Evolutionary conservation across 2,113 vertebrate genomes (phyloP).

Genomic region (Lasiurus cinereus): DNA sequence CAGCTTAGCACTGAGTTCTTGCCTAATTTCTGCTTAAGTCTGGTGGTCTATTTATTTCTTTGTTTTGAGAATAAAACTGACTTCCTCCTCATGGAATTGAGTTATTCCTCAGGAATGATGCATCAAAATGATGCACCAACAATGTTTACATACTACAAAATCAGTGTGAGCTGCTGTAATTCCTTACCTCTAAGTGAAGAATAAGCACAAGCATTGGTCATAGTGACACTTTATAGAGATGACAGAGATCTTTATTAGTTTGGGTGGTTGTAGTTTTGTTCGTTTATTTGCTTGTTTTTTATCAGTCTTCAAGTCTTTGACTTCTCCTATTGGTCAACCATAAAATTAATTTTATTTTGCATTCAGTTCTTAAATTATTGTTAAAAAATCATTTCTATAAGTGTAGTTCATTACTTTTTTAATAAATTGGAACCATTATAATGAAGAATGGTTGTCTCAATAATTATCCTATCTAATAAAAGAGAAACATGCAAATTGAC

Average conservation of each 20-base stretch:
- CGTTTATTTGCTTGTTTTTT: neutral
- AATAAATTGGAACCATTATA: neutral
- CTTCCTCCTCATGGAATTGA: neutral
- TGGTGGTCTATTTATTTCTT: neutral
- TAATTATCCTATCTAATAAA: neutral
- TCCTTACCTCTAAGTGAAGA: neutral
- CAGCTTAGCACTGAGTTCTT: neutral
- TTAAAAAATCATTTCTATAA: conserved; percentile 18
- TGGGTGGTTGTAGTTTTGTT: neutral
- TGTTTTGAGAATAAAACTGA: neutral
- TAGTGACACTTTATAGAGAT: neutral
- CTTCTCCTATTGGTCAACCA: neutral
- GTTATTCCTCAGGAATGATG: neutral
- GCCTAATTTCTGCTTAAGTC: neutral
- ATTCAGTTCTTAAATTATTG: neutral
- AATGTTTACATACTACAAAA: neutral
- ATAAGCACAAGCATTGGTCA: neutral
- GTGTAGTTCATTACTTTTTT: conserved; percentile 28
- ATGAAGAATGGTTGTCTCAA: neutral
- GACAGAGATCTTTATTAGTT: neutral
- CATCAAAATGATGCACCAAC: neutral
- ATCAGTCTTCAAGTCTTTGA: conserved; percentile 23
- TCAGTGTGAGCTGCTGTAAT: neutral
- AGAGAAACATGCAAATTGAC: no score
- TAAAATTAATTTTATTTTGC: conserved; percentile 30